Conservation (phyloP, 2,888 invertebrate genomes). For the Diarsia brunnea region DNA sequence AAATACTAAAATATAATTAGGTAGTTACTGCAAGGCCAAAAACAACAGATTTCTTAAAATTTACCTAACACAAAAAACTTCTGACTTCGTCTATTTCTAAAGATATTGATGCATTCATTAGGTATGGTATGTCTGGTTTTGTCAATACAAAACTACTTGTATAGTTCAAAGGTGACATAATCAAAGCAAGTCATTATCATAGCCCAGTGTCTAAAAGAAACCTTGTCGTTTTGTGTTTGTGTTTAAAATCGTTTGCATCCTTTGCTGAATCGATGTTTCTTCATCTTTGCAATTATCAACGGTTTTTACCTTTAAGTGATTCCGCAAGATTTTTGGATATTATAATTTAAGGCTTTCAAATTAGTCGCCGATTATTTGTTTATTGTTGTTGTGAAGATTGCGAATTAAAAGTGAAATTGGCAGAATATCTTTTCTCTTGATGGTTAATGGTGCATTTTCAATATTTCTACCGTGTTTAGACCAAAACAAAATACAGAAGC, state of each 20-base stretch:
- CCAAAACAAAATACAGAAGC: no score
- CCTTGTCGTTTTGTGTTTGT: conserved; percentile 1
- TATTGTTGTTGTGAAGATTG: not conserved
- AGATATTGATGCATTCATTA: conserved; percentile 41
- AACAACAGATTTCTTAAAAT: conserved; percentile 4
- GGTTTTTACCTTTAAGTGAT: conserved; percentile 11
- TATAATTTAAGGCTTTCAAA: conserved; percentile 4
- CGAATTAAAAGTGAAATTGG: not conserved
- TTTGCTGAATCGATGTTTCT: conserved; percentile 13
- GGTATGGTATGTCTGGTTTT: conserved; percentile 25
- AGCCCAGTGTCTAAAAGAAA: conserved; percentile 7
- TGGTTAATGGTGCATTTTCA: not conserved
- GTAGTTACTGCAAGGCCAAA: not conserved
- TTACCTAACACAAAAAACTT: not conserved
- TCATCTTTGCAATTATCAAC: conserved; percentile 9
- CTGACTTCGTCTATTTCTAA: conserved; percentile 13
- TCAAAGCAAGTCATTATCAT: conserved; percentile 29
- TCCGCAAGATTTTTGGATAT: not conserved
- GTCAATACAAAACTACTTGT: conserved; percentile 1
- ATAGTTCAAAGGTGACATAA: conserved; percentile 41
- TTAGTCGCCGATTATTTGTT: not conserved
- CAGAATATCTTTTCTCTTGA: not conserved
- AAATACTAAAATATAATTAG: not conserved
- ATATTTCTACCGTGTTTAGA: not conserved
- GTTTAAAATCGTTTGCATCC: conserved; percentile 33